Percentiles rank a stretch among this genome's conserved stretches.
Evolutionary conservation across 2,888 invertebrate species (phyloP).

Genomic region (Pedicia rivosa): DNA sequence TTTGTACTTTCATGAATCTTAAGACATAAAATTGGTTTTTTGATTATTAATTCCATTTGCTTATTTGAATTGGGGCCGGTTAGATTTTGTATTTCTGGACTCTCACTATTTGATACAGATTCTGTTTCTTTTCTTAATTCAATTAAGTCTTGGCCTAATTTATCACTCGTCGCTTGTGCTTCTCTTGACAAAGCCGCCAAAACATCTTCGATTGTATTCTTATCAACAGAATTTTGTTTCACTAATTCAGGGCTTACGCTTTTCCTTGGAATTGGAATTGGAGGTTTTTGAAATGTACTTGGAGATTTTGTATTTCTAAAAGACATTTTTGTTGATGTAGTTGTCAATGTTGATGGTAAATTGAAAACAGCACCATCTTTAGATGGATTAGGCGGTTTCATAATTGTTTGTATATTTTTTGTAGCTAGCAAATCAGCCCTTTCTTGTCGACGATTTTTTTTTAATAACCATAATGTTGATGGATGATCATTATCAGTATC

Average conservation of each 20-base stretch:
- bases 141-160: conserved; percentile 47
- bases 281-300: conserved; percentile 28
- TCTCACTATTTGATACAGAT: conserved; percentile 17
- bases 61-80: not conserved
- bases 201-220: conserved; percentile 48
- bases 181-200: conserved; percentile 57
- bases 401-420: no score
- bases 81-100: conserved; percentile 4
- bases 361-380: conserved; percentile 27
- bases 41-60: no score
- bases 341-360: conserved; percentile 21
- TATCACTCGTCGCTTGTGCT: conserved; percentile 57
- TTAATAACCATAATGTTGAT: conserved; percentile 17
- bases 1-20: conserved; percentile 32
- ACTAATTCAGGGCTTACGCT: conserved; percentile 30
- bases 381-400: no score
- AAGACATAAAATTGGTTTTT: no score
- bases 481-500: conserved; percentile 20
- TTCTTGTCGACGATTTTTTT: conserved; percentile 8
- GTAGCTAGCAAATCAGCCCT: no score
- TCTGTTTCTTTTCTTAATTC: conserved; percentile 32
- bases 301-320: no score
- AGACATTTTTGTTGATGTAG: no score
- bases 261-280: conserved; percentile 38
- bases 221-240: conserved; percentile 34